Base-by-base conservation (phyloP, 2,797 vertebrate species). In the Thaleichthys pacificus region DNA sequence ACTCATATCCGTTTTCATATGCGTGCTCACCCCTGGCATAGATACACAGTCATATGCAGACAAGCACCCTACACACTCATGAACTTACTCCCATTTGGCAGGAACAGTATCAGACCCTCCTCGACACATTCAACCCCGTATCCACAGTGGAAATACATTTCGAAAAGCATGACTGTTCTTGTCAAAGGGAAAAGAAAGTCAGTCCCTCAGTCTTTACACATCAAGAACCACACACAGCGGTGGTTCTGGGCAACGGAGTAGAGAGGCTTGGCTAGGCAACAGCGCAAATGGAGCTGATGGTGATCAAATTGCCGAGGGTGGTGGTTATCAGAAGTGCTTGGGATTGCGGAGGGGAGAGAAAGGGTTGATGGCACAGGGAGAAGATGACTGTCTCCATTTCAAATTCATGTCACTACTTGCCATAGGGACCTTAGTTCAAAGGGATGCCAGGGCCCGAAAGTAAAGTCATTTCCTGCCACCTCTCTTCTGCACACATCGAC, bases 381-480 rank as follows among this genome's bases (percentile, higher is more conserved):
- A 61, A 82, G 77, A 68, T 61, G 83, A 85, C 69, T 86, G 82
- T 61, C 38, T 77, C 70, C 67, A 77, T 80, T 86, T 85, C 68
- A 74, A 73, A 85, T 87, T 84, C 77, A 82, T 85, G 76, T 77
- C 81, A 85, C 83, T 71, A 38, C 58, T 77, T 82, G 68, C 85
- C 84, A 78, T 38, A 42, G 60, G 83, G 87, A 76, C 61, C 19
- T 7, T 56, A 76, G 77, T 85, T 91, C 83, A 92, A 87, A 91
- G 84, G 74, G 70, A 80, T 63, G 80, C 73, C 77, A 72, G 72
- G 80, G 68, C 84, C 78, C 83, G 77, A 75, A 80, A 86, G 85
- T 85, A 88, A 91, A 90, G 85, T 91, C 82, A 91, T 90, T 91
- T 89, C 81, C 82, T 81, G 32, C 32, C 32, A 35, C 32, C 32